Base-by-base conservation (phyloP, 2,797 vertebrate genomes). In the Peromyscus eremicus region DNA sequence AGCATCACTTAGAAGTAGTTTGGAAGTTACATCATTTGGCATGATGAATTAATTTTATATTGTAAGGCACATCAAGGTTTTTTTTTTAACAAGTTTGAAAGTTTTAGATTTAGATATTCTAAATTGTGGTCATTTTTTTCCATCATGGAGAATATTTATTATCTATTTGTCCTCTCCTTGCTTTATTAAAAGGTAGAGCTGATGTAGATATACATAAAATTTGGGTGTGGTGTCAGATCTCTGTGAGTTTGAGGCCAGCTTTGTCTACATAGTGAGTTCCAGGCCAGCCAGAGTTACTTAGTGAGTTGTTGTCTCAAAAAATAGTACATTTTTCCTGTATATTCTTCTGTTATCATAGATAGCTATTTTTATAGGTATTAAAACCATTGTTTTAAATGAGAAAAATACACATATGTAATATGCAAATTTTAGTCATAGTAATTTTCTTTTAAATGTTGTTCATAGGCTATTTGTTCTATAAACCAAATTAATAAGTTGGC, bases 371-470 rank as follows among this genome's bases (percentile, higher is more conserved):
- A 55, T 92, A 43, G 43, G 1, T 85, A 76, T 95, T 94, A 92
- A 55, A 96, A 84, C 75, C 60, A 52, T 34, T 34, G 40, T 91
- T 40, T 95, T 89, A 79, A 81, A 76, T 94, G 88, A 85, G 37
- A 79, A 93, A 71, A 93, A 57, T 27, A 16, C 68, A 68, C 3
- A 29, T 79, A 5, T 91, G 4, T 57, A 57, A 23, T 87, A 29
- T 52, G 1, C 12, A 92, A 91, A 89, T 97, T 43, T 55, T 17
- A 85, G 27, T 64, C 21, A 40, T 0, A 60, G 0, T 76, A 92
- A 2, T 94, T 97, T 91, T 95, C n/a, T 81, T 89, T 95, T 83
- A 82, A 81, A 62, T 85, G 4, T 76, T 93, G 40, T 89, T 96
- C 49, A 85, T 40, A 89, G 34, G 6, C 7, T 94, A 57, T 89